These are phyloP conservation scores for Oryzias sinensis DNA, from an alignment of 2,797 vertebrate genomes.

Conservation along the genomic window DNA sequence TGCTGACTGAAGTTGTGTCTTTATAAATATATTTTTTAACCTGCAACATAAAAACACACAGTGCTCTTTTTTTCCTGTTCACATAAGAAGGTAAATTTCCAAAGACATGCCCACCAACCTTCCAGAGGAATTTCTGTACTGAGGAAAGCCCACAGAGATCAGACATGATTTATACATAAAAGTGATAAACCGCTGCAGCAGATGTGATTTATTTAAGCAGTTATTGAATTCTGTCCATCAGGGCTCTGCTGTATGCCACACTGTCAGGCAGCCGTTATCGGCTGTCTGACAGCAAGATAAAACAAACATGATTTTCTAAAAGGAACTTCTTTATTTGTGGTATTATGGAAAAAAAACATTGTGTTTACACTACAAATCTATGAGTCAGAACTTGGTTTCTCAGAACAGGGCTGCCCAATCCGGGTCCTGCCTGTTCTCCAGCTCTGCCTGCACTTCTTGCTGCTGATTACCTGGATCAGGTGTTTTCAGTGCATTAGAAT, in stretches of 20 bases:
- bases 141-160: neutral
- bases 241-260: neutral
- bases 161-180: slow-evolving; percentile 7
- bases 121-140: neutral
- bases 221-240: slow-evolving; percentile 3
- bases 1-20: neutral
- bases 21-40: no score
- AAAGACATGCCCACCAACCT: slow-evolving; percentile 6
- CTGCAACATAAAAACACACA: neutral
- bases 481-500: no score
- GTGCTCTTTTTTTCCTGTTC: slow-evolving; percentile 1
- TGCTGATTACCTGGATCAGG: no score
- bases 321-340: no score
- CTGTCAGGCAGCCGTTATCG: neutral
- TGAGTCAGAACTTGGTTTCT: no score
- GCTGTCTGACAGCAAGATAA: neutral
- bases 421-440: no score
- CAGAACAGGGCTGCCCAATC: no score
- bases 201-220: slow-evolving; percentile 2
- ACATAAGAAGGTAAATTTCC: slow-evolving; percentile 4
- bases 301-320: neutral
- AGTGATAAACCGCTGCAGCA: neutral
- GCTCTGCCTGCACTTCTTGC: no score
- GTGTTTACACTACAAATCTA: no score
- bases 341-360: no score